Conservation (phyloP, 2,797 vertebrate genomes). For the Hylomyscus alleni region DNA sequence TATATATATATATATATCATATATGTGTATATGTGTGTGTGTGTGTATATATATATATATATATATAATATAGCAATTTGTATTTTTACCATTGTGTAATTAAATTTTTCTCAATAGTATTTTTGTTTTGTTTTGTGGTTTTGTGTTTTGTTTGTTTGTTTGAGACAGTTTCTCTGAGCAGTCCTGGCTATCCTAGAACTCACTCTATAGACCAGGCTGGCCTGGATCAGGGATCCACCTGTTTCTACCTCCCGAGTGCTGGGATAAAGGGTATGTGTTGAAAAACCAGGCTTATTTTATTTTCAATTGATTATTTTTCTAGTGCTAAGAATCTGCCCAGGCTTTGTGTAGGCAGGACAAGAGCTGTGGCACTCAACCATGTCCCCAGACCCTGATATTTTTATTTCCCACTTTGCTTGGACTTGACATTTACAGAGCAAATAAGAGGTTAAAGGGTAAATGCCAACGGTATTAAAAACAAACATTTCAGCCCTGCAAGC, state of each 20-base stretch:
- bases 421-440: slow-evolving; percentile 77
- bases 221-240: not conserved
- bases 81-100: slow-evolving; percentile 49
- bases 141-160: not conserved
- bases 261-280: not conserved
- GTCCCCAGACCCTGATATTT: not conserved
- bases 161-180: not conserved
- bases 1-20: no score
- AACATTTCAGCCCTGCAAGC: slow-evolving; percentile 65
- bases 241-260: not conserved
- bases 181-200: not conserved
- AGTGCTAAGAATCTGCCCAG: not conserved
- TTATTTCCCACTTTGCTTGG: slow-evolving; percentile 51
- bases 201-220: not conserved
- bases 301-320: not conserved
- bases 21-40: not conserved
- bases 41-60: not conserved
- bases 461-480: slow-evolving; percentile 79
- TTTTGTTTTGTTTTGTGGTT: not conserved
- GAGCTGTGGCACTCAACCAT: not conserved
- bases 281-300: not conserved
- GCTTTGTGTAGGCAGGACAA: not conserved
- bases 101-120: slow-evolving; percentile 29
- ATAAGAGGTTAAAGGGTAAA: slow-evolving; percentile 74
- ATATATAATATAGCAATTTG: not conserved